A percentile compares a stretch with the other conserved stretches of the same genome.
phyloP scores from a whole-genome alignment of 2,113 vertebrate genomes.

The Gopherus flavomarginatus region DNA sequence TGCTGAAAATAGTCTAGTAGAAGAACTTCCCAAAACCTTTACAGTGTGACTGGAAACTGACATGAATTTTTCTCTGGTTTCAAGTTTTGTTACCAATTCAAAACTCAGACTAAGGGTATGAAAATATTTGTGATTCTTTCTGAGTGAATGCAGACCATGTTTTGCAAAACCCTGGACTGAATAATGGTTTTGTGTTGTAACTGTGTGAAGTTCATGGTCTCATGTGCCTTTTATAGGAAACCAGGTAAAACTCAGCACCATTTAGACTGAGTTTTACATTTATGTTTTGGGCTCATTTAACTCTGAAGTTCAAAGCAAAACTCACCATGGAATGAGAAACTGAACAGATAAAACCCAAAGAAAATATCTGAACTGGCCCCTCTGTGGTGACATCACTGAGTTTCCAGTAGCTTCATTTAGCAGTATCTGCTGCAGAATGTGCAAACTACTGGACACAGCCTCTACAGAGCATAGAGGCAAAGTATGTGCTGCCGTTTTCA shows the following conservation, averaged over 20 bases:
- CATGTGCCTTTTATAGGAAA: neutral
- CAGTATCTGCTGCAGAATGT: neutral
- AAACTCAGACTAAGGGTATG: neutral
- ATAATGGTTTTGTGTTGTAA: neutral
- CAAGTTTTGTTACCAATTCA: neutral
- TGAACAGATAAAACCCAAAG: neutral
- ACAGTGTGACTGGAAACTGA: no score
- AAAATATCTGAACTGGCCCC: neutral
- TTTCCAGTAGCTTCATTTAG: neutral
- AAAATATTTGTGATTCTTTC: neutral
- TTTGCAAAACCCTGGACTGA: neutral
- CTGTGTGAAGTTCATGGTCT: neutral
- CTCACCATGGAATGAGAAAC: neutral
- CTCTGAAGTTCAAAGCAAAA: neutral
- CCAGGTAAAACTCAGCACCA: neutral
- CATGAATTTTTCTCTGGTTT: no score
- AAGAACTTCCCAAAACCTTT: neutral
- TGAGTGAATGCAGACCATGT: neutral
- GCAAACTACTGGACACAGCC: neutral
- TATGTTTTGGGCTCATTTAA: neutral
- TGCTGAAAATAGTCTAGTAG: neutral
- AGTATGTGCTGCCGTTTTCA: neutral
- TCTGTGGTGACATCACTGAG: neutral
- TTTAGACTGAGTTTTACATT: neutral
- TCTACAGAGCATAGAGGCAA: neutral